Conservation (phyloP, 2,888 invertebrate species). For the Dicycla oo region DNA sequence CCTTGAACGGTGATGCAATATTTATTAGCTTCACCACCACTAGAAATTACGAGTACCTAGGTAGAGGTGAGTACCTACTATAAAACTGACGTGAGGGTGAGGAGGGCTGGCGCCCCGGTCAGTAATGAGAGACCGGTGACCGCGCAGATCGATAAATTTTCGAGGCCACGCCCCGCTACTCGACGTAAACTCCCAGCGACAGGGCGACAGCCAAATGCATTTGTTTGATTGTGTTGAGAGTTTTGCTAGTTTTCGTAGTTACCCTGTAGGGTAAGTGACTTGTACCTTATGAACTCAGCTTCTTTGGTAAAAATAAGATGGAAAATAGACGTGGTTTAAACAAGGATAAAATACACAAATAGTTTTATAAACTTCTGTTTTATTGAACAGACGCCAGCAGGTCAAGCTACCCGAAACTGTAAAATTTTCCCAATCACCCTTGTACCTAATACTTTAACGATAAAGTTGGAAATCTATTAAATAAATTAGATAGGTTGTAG, state of each 20-base stretch:
- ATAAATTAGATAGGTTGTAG: too few relatives aligned
- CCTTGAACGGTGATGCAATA: background rate
- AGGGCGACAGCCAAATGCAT: background rate
- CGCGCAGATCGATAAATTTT: constrained; percentile 15
- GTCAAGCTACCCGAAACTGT: too few relatives aligned
- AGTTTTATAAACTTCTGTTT: constrained; percentile 8
- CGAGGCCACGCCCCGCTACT: background rate
- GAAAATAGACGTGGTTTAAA: background rate
- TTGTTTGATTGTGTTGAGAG: background rate
- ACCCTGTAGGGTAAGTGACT: background rate
- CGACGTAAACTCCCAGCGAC: too few relatives aligned
- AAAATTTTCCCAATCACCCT: too few relatives aligned
- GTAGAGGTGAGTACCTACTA: background rate
- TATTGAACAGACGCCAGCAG: too few relatives aligned
- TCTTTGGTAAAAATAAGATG: background rate
- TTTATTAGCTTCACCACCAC: constrained; percentile 10
- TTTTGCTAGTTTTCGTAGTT: background rate
- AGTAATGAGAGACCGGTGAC: background rate
- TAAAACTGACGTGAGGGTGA: background rate
- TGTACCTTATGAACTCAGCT: background rate
- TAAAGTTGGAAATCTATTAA: too few relatives aligned
- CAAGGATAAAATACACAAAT: background rate
- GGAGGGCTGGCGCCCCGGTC: background rate
- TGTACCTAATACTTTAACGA: too few relatives aligned
- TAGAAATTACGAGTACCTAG: background rate